These are phyloP conservation scores for Philopotamus ludificatus DNA, from an alignment of 1,140 invertebrate genomes.

Conservation along the genomic window DNA sequence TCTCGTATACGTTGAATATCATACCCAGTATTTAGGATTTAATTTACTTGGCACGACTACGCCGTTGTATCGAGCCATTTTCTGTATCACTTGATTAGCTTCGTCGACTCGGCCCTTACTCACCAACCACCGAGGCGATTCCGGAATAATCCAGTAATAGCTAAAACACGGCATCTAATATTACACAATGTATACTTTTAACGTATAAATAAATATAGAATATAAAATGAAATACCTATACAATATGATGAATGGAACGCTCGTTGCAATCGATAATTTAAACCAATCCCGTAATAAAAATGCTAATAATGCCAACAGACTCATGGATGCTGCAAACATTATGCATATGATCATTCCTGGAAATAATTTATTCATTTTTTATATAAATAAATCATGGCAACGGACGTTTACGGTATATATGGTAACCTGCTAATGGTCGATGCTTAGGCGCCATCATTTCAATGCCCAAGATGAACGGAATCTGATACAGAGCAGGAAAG, in stretches of 20 bases:
- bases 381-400: not conserved
- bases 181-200: not conserved
- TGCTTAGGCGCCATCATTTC: conserved; percentile 69
- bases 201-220: not conserved
- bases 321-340: conserved; percentile 68
- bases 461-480: conserved; percentile 68
- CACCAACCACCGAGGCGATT: conserved; percentile 83
- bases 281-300: conserved; percentile 67
- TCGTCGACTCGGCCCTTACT: conserved; percentile 69
- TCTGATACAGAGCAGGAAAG: conserved; percentile 70
- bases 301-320: conserved; percentile 63
- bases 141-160: conserved; percentile 76
- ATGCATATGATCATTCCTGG: conserved; percentile 64
- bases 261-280: conserved; percentile 65
- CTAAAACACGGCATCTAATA: conserved; percentile 38
- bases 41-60: conserved; percentile 40
- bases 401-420: not conserved
- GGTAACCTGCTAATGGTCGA: conserved; percentile 62
- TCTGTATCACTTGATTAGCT: conserved; percentile 68
- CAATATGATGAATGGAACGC: conserved; percentile 65
- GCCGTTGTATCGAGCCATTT: conserved; percentile 65
- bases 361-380: conserved; percentile 22
- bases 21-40: too few species aligned
- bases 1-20: too few species aligned
- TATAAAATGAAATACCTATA: conserved; percentile 52